A percentile compares a stretch with the other conserved stretches of the same genome.
Evolutionary conservation across 1,140 invertebrate genomes (phyloP).

Genomic region (Panonychus citri): DNA sequence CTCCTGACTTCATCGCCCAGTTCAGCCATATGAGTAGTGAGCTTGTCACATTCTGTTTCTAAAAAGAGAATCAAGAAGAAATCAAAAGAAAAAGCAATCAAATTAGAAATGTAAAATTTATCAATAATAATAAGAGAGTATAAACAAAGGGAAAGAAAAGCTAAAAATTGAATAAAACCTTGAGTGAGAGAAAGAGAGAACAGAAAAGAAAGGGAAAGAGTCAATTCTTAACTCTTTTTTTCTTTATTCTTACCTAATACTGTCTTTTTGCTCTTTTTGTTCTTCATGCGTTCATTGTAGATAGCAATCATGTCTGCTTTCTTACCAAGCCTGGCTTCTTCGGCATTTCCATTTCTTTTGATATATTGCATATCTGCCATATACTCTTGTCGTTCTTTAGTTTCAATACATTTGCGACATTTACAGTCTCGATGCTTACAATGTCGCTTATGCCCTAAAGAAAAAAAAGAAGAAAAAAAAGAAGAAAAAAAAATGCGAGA

Average conservation of each 20-base stretch:
- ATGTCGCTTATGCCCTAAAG: not conserved
- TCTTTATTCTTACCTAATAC: not conserved
- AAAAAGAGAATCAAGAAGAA: no score
- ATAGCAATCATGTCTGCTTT: not conserved
- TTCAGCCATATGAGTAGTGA: no score
- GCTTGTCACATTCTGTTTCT: no score
- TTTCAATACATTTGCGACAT: not conserved
- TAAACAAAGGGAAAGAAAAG: not conserved
- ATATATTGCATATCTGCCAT: constrained; percentile 1
- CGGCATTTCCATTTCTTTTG: not conserved
- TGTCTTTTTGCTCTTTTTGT: not conserved
- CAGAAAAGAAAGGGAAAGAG: no score
- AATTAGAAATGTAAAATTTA: no score
- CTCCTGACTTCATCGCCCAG: not conserved
- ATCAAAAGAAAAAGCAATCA: no score
- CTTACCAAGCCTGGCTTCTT: not conserved
- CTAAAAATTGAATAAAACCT: not conserved
- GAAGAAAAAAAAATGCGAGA: not conserved
- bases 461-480: no score
- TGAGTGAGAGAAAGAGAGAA: no score
- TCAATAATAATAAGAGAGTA: no score
- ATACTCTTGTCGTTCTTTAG: not conserved
- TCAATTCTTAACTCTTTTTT: no score
- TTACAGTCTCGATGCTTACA: not conserved
- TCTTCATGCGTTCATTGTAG: not conserved